Conservation (phyloP, 2,888 invertebrate species). For the Malthinus seriepunctatus region DNA sequence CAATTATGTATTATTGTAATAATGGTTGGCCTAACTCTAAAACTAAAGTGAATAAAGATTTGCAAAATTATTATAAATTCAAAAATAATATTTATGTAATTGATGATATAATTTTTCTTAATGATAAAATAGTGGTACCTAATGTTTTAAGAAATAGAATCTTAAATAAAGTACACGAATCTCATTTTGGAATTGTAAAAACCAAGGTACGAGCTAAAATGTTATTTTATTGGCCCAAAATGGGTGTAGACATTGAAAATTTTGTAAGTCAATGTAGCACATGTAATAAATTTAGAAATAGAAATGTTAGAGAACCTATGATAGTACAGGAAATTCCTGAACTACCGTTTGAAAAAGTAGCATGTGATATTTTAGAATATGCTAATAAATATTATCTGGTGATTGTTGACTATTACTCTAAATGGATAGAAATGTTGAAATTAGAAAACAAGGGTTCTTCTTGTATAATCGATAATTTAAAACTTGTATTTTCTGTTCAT, state of each 20-base stretch:
- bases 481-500: neutral
- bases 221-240: slow-evolving; percentile 13
- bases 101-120: slow-evolving; percentile 14
- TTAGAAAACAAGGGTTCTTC: slow-evolving; percentile 12
- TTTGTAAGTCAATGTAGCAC: slow-evolving; percentile 13
- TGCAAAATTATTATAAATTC: slow-evolving; percentile 11
- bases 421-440: slow-evolving; percentile 32
- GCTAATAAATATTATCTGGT: slow-evolving; percentile 33
- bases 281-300: slow-evolving; percentile 10
- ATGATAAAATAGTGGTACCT: slow-evolving; percentile 16
- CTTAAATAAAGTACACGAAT: slow-evolving; percentile 3
- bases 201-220: slow-evolving; percentile 34
- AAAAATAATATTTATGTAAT: slow-evolving; percentile 17
- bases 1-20: too few species aligned
- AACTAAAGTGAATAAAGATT: slow-evolving; percentile 7
- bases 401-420: slow-evolving; percentile 35
- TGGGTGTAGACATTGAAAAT: slow-evolving; percentile 27
- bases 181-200: slow-evolving; percentile 18
- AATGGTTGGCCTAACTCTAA: slow-evolving; percentile 12
- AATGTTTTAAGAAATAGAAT: neutral
- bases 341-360: slow-evolving; percentile 26
- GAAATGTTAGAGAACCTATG: slow-evolving; percentile 19
- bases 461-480: slow-evolving; percentile 20
- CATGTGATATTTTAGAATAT: slow-evolving; percentile 33
- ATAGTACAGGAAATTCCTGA: slow-evolving; percentile 28